Evolutionary conservation across 2,113 vertebrate species (phyloP), one percentile per base, ranked within the genome.

Genomic region (Dasypus novemcinctus): DNA sequence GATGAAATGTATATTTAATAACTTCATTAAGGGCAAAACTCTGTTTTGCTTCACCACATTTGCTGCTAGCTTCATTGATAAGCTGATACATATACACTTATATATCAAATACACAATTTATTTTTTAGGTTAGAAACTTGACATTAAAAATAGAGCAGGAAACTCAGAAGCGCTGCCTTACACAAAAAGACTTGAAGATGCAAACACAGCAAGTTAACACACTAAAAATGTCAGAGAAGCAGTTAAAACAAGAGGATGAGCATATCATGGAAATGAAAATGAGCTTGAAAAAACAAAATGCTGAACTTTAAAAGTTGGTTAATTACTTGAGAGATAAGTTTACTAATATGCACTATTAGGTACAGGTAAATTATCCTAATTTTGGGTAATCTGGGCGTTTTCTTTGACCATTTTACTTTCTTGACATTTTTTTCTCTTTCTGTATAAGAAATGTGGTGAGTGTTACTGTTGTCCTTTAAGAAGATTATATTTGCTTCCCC

Each of bases 141-240:
- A 99, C 98, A 2, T 98, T 99, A 97, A 99, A 99, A 98, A 99
- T 99, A 76, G 99, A 99, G 94, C 99, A 99, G 98, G 99, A 99
- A 98, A 99, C 98, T 59, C 99, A 99, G 97, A 99, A 99, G 96
- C 99, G 99, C 38, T 99, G 95, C 98, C 98, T 99, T 96, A 99
- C 99, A 43, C 99, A 99, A 97, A 99, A 99, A 69, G 99, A 99
- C 98, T 97, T 99, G 96, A 99, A 99, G 98, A 98, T 99, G 96
- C 99, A 99, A 98, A 99, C 99, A 1, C 99, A 99, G 97, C 99
- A 99, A 97, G 99, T 99, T 89, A 99, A 98, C 93, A 97, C 98
- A 23, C 97, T 99, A 97, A 99, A 98, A 97, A 99, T 99, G 97
- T 99, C 99, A 0, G 99, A 99, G 98, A 99, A 99, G 87, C 99